Evolutionary conservation across 2,797 vertebrate species (phyloP).

Genomic region (Ctenochaetus hawaiiensis): DNA sequence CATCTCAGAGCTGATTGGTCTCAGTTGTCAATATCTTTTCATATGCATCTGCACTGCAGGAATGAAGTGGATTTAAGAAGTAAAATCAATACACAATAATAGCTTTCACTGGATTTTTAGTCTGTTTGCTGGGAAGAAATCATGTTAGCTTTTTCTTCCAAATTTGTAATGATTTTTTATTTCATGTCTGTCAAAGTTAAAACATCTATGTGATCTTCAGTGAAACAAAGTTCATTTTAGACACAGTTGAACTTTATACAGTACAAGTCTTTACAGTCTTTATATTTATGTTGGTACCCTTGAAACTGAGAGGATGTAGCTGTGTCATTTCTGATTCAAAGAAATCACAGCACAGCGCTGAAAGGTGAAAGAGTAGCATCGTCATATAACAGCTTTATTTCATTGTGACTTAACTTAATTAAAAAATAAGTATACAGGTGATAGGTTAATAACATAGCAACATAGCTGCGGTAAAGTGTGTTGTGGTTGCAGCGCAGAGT

Average conservation of each 20-base stretch:
- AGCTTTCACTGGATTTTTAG: constrained; percentile 9
- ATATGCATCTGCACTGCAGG: constrained; percentile 26
- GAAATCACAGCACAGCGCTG: not conserved
- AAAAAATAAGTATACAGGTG: too few species aligned
- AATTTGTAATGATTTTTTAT: constrained; percentile 23
- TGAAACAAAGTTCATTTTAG: not conserved
- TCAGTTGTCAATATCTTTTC: constrained; percentile 13
- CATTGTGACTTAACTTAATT: constrained; percentile 15
- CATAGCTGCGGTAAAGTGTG: too few species aligned
- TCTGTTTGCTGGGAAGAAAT: not conserved
- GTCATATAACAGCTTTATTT: not conserved
- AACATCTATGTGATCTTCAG: constrained; percentile 3
- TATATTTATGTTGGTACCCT: too few species aligned
- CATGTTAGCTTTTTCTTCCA: not conserved
- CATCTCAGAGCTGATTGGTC: not conserved
- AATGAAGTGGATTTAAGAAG: constrained; percentile 9
- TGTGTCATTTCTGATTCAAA: not conserved
- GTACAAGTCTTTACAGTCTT: not conserved
- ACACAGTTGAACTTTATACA: not conserved
- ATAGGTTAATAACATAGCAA: too few species aligned
- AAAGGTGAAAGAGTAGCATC: not conserved
- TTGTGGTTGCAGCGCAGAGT: not conserved
- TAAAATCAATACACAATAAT: constrained; percentile 45
- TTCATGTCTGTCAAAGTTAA: constrained; percentile 20
- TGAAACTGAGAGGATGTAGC: too few species aligned